Evolutionary conservation across 2,888 invertebrate species (phyloP).

Genomic region (Caenorhabditis plicata): DNA sequence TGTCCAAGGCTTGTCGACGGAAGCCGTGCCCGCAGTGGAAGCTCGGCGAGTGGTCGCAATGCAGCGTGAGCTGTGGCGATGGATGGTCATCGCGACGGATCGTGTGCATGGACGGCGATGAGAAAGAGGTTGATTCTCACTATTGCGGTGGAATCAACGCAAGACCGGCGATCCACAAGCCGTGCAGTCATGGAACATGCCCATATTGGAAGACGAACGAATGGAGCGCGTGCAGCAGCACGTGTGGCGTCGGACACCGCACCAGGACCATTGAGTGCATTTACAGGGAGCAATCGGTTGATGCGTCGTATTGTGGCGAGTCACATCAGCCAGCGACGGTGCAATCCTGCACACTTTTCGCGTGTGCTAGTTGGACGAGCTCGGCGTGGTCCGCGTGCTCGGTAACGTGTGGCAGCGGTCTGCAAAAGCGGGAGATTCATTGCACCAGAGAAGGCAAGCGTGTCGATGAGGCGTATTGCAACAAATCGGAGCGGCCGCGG

Average conservation of each 20-base stretch:
- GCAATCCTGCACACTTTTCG: constrained; percentile 47
- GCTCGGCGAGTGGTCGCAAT: constrained; percentile 65
- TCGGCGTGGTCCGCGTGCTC: constrained; percentile 60
- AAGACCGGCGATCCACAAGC: constrained; percentile 54
- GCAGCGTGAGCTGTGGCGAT: constrained; percentile 56
- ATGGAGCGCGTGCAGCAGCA: constrained; percentile 66
- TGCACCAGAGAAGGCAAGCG: too few relatives aligned
- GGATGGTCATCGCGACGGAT: constrained; percentile 62
- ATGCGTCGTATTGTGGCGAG: constrained; percentile 57
- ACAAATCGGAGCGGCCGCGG: constrained; percentile 37
- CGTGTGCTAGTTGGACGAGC: constrained; percentile 55
- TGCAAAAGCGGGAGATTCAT: constrained; percentile 71
- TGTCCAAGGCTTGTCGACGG: constrained; percentile 65
- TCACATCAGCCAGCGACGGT: constrained; percentile 33
- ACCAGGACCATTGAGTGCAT: constrained; percentile 57
- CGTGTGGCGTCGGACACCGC: constrained; percentile 62
- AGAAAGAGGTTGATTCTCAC: constrained; percentile 38
- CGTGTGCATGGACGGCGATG: constrained; percentile 54
- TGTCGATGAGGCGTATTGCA: constrained; percentile 39
- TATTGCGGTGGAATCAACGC: constrained; percentile 38
- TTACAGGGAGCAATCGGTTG: constrained; percentile 60
- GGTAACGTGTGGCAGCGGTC: constrained; percentile 74
- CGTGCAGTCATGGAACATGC: constrained; percentile 67
- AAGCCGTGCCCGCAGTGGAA: constrained; percentile 67
- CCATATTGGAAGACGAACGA: constrained; percentile 67